Evolutionary conservation across 2,113 vertebrate species (phyloP).

Genomic region (Andinoacara biseriatus): DNA sequence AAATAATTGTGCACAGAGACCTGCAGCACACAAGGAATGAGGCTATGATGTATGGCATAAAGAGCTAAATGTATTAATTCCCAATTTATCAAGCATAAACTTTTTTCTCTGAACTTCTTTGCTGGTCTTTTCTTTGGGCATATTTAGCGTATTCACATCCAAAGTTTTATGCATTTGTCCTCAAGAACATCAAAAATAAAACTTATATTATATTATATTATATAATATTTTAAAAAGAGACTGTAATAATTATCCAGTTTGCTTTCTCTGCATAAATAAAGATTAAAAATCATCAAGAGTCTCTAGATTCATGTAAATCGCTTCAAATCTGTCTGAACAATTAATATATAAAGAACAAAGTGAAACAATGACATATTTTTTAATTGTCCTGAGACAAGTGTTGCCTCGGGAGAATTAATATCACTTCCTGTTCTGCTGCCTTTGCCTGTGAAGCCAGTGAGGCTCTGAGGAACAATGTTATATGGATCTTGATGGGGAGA

Average conservation of each 20-base stretch:
- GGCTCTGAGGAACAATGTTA: slow-evolving; percentile 54
- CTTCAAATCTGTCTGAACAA: neutral
- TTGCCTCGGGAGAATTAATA: neutral
- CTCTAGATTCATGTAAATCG: neutral
- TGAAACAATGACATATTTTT: neutral
- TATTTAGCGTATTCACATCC: neutral
- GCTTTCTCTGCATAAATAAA: neutral
- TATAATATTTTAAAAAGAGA: neutral
- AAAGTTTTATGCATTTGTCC: neutral
- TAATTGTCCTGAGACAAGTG: neutral
- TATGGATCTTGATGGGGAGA: slow-evolving; percentile 75
- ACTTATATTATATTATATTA: too few relatives aligned
- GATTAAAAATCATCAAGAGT: neutral
- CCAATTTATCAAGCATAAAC: neutral
- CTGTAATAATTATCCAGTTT: neutral
- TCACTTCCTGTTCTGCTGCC: neutral
- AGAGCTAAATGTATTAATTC: neutral
- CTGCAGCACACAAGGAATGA: neutral
- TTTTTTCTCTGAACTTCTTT: neutral
- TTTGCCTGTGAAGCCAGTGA: neutral
- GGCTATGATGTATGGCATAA: neutral
- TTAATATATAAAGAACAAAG: neutral
- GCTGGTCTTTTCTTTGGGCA: neutral
- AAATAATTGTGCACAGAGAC: neutral
- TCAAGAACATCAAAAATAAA: neutral